Evolutionary conservation across 2,113 vertebrate genomes (phyloP).

Genomic region (Dolichotis patagonum): DNA sequence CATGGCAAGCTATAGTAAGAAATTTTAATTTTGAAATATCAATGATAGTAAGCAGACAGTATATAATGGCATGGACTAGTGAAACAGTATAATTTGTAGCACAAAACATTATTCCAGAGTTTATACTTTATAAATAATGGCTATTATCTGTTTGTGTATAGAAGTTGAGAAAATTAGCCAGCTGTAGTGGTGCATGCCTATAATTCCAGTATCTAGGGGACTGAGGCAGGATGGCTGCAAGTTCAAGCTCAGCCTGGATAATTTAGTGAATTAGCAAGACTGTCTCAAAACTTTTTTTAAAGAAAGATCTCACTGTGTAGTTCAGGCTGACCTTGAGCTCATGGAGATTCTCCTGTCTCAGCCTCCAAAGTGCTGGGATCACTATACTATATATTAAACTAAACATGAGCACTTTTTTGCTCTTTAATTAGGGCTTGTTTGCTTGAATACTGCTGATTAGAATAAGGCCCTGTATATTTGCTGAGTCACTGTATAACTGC

Average conservation of each 20-base stretch:
- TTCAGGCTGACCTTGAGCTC: too few species aligned
- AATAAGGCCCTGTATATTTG: neutral
- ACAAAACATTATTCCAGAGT: neutral
- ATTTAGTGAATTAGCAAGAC: too few species aligned
- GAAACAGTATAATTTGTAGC: neutral
- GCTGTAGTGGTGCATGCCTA: too few species aligned
- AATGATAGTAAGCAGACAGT: neutral
- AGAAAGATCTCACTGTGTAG: too few species aligned
- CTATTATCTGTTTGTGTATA: neutral
- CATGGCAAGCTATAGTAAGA: neutral
- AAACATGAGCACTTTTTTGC: neutral
- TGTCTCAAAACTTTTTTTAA: too few species aligned
- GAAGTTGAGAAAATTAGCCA: neutral
- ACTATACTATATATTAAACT: neutral
- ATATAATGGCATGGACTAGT: neutral
- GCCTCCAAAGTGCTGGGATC: too few species aligned
- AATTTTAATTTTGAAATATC: neutral
- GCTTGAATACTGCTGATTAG: neutral
- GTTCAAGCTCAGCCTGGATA: too few species aligned
- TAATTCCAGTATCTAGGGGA: too few species aligned
- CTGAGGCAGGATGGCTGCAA: too few species aligned
- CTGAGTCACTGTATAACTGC: neutral
- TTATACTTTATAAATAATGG: neutral
- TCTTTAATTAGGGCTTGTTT: neutral
- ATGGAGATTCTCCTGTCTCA: too few species aligned